These are phyloP conservation scores for Frieseomelitta varia DNA, from an alignment of 1,140 invertebrate genomes.

Conservation along the genomic window DNA sequence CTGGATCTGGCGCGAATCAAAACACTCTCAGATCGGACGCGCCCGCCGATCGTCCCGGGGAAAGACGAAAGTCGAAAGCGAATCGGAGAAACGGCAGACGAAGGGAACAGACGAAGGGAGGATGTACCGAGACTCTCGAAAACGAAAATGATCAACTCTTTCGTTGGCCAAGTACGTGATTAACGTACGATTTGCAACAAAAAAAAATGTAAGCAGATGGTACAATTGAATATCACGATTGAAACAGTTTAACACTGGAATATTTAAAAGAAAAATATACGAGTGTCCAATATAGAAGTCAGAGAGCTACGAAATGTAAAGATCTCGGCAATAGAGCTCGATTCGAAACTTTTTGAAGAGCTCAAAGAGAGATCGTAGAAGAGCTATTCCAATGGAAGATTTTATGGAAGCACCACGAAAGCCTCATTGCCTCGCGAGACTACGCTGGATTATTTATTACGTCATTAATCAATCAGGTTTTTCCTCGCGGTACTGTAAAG, in stretches of 20 bases:
- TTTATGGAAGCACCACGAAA: slow-evolving; percentile 64
- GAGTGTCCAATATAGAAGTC: too few relatives aligned
- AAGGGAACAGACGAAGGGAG: not conserved
- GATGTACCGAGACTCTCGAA: not conserved
- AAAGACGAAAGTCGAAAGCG: not conserved
- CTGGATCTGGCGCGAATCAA: slow-evolving; percentile 39
- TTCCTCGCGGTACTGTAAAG: slow-evolving; percentile 66
- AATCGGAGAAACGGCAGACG: not conserved
- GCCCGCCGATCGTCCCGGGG: not conserved
- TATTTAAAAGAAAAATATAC: too few relatives aligned
- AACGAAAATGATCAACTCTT: not conserved
- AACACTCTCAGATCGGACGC: slow-evolving; percentile 27
- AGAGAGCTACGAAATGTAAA: too few relatives aligned
- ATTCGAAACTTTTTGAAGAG: not conserved
- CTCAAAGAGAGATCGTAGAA: slow-evolving; percentile 37
- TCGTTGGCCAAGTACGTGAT: not conserved
- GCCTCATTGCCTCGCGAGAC: slow-evolving; percentile 51
- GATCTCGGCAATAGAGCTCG: not conserved
- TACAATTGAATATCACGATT: too few relatives aligned
- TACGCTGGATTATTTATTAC: slow-evolving; percentile 68
- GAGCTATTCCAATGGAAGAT: slow-evolving; percentile 1
- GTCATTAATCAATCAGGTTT: slow-evolving; percentile 72
- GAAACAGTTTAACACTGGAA: too few relatives aligned
- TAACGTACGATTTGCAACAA: not conserved
- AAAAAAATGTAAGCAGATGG: too few relatives aligned